phyloP scores from a whole-genome alignment of 64 coral and sea anemone species.

The Astreopora myriophthalma region DNA sequence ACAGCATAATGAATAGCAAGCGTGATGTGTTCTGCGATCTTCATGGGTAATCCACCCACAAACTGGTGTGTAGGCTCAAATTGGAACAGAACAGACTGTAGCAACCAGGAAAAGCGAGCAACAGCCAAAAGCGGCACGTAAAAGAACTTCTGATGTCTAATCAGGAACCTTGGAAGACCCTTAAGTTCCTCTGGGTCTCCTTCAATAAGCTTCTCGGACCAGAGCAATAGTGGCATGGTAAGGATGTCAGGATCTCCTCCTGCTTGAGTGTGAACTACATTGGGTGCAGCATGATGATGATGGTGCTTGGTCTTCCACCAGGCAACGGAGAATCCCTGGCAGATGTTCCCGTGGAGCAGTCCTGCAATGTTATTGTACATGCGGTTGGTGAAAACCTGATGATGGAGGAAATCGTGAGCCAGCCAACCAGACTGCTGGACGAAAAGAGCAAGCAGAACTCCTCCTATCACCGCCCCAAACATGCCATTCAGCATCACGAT shows the following conservation, averaged over 20 bases:
- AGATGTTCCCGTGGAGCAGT: neutral
- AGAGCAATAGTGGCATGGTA: conserved; percentile 2
- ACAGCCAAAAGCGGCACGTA: neutral
- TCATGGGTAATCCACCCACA: neutral
- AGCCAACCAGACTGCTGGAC: neutral
- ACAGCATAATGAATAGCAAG: neutral
- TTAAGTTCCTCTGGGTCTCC: neutral
- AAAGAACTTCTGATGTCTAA: conserved; percentile 8
- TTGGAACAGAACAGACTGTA: neutral
- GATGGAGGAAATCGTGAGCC: neutral
- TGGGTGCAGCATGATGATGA: neutral
- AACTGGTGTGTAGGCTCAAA: neutral
- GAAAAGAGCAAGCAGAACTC: neutral
- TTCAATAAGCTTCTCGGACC: conserved; percentile 23
- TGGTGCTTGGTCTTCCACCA: conserved; percentile 27
- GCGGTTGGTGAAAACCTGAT: neutral
- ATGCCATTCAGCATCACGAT: neutral
- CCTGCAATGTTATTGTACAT: neutral
- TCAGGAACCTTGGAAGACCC: neutral
- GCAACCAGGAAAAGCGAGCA: neutral
- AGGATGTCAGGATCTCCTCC: conserved; percentile 12
- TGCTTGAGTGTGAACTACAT: neutral
- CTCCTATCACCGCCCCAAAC: neutral
- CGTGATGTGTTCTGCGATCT: neutral
- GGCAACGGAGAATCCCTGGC: neutral